Conservation (phyloP, 1,140 invertebrate genomes). For the Platyura marginata region DNA sequence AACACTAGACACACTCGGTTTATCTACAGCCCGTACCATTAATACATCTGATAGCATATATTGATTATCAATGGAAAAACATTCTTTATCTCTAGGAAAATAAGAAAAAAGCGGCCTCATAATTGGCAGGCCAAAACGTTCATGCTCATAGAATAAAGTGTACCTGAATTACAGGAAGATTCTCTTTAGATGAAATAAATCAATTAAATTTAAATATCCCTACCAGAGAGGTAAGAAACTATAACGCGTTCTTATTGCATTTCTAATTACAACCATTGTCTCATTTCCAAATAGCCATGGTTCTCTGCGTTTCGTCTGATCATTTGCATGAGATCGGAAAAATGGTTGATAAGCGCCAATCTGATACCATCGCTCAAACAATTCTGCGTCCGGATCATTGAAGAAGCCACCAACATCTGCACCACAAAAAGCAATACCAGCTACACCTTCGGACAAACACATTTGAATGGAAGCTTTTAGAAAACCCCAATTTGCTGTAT, state of each 20-base stretch:
- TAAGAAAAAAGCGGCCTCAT: constrained; percentile 83
- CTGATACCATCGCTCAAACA: constrained; percentile 93
- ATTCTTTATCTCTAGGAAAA: constrained; percentile 64
- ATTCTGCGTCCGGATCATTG: constrained; percentile 80
- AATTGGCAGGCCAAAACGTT: constrained; percentile 59
- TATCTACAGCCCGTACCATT: constrained; percentile 72
- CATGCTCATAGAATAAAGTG: constrained; percentile 84
- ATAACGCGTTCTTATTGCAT: constrained; percentile 68
- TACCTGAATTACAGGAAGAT: too few species aligned
- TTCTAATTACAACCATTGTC: constrained; percentile 54
- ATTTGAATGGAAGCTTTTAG: constrained; percentile 77
- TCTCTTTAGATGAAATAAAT: too few species aligned
- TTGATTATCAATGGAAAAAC: constrained; percentile 67
- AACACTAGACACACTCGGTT: constrained; percentile 54
- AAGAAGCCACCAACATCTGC: constrained; percentile 98
- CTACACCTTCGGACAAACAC: constrained; percentile 78
- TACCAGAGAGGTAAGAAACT: constrained; percentile 54
- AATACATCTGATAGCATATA: constrained; percentile 67
- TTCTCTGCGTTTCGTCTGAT: constrained; percentile 91
- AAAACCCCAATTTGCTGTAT: constrained; percentile 86
- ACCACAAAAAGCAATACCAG: constrained; percentile 88
- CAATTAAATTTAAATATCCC: too few species aligned
- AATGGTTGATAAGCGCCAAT: constrained; percentile 38
- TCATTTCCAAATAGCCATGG: constrained; percentile 86
- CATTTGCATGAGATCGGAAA: constrained; percentile 41